Percentiles rank a stretch among this genome's conserved stretches.
These are phyloP conservation scores for Orussus abietinus DNA, from an alignment of 1,140 invertebrate species.

Conservation along the genomic window DNA sequence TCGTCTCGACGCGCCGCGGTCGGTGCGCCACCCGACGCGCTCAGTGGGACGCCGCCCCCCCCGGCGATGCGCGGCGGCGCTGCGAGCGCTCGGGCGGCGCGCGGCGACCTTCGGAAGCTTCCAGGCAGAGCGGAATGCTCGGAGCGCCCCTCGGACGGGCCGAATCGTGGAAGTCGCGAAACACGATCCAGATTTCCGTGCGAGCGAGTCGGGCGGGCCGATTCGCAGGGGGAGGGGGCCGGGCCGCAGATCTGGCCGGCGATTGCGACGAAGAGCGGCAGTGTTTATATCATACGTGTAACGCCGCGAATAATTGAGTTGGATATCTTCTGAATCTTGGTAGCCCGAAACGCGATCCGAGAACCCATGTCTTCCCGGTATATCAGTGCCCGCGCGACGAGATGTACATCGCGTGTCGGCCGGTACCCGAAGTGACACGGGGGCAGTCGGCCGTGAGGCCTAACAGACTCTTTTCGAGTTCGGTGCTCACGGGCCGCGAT, in stretches of 20 bases:
- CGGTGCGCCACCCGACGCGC: too few relatives aligned
- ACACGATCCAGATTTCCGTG: slow-evolving; percentile 22
- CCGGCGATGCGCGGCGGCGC: too few relatives aligned
- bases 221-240: slow-evolving; percentile 9
- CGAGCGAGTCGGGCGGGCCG: slow-evolving; percentile 9
- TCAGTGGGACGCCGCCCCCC: too few relatives aligned
- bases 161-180: slow-evolving; percentile 23
- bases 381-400: slow-evolving; percentile 7
- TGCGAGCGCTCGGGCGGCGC: too few relatives aligned
- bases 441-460: slow-evolving; percentile 10
- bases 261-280: slow-evolving; percentile 10
- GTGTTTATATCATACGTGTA: slow-evolving; percentile 8
- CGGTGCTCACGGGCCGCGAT: too few relatives aligned
- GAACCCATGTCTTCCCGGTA: slow-evolving; percentile 5
- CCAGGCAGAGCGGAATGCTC: too few relatives aligned
- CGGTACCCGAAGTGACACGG: slow-evolving; percentile 14
- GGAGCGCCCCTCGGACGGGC: too few relatives aligned
- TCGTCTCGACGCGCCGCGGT: too few relatives aligned
- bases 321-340: slow-evolving; percentile 14
- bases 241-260: slow-evolving; percentile 16
- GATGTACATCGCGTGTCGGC: slow-evolving; percentile 9
- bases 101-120: too few relatives aligned
- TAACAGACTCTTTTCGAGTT: slow-evolving; percentile 8
- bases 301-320: slow-evolving; percentile 14
- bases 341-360: slow-evolving; percentile 13